These are phyloP conservation scores for Palythoa heliodiscus DNA, from an alignment of 92 coral and sea anemone species.

Conservation along the genomic window DNA sequence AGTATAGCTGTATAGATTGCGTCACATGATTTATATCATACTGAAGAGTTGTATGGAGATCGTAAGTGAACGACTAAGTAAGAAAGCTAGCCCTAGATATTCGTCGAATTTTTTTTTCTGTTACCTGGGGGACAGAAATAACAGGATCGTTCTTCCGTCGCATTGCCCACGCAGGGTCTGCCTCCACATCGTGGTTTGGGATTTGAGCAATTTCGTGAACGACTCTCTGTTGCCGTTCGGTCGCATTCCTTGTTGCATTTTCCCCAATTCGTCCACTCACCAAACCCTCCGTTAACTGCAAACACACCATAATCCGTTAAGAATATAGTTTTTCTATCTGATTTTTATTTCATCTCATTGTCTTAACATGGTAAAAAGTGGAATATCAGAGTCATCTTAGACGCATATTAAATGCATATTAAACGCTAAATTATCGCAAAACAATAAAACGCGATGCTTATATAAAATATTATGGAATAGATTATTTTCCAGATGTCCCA, in stretches of 20 bases:
- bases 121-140: constrained; percentile 33
- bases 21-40: too few species aligned
- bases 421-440: too few species aligned
- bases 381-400: not conserved
- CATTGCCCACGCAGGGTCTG: not conserved
- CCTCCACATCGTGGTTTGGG: constrained; percentile 39
- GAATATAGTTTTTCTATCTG: not conserved
- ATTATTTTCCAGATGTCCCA: too few species aligned
- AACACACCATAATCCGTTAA: not conserved
- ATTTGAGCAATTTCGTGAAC: not conserved
- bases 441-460: too few species aligned
- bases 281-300: constrained; percentile 14
- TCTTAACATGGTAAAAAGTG: not conserved
- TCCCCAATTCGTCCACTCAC: constrained; percentile 24
- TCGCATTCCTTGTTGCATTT: constrained; percentile 28
- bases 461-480: too few species aligned
- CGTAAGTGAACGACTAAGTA: too few species aligned
- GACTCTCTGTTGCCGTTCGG: constrained; percentile 20
- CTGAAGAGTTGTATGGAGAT: too few species aligned
- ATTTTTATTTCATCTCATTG: too few species aligned
- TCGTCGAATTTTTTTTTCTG: too few species aligned
- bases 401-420: not conserved
- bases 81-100: too few species aligned
- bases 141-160: constrained; percentile 12
- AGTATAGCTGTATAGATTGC: too few species aligned